Percentiles rank a stretch among this genome's conserved stretches.
These are phyloP conservation scores for Virgularia gustaviana DNA, from an alignment of 92 coral and sea anemone species.

Conservation along the genomic window DNA sequence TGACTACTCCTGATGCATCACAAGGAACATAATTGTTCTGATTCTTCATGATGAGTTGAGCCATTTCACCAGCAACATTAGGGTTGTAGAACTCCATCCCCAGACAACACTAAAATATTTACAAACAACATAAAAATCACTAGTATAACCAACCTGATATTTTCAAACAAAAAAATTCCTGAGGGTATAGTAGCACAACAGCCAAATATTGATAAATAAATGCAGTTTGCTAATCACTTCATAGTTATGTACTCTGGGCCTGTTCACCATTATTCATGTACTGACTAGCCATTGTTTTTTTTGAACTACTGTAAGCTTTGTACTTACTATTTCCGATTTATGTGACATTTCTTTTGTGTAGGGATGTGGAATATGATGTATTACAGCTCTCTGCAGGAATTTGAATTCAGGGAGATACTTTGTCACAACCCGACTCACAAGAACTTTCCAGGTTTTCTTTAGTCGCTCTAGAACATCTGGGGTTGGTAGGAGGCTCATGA, in stretches of 20 bases:
- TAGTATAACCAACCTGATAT: no score
- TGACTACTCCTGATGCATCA: neutral
- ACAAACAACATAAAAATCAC: no score
- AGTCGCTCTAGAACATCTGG: neutral
- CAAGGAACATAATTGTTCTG: no score
- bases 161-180: no score
- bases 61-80: no score
- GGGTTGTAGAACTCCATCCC: no score
- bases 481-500: conserved; percentile 10
- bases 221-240: neutral
- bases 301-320: no score
- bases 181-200: conserved; percentile 4
- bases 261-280: no score
- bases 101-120: no score
- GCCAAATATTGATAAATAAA: neutral
- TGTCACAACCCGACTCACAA: conserved; percentile 31
- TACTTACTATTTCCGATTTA: conserved; percentile 32
- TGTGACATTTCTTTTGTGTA: neutral
- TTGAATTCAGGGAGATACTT: conserved; percentile 3
- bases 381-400: neutral
- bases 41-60: no score
- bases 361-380: conserved; percentile 27
- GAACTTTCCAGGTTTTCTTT: neutral
- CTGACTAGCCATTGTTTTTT: no score
- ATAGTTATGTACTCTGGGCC: no score